Evolutionary conservation across 1,140 invertebrate genomes (phyloP).

Genomic region (Araneus ventricosus): DNA sequence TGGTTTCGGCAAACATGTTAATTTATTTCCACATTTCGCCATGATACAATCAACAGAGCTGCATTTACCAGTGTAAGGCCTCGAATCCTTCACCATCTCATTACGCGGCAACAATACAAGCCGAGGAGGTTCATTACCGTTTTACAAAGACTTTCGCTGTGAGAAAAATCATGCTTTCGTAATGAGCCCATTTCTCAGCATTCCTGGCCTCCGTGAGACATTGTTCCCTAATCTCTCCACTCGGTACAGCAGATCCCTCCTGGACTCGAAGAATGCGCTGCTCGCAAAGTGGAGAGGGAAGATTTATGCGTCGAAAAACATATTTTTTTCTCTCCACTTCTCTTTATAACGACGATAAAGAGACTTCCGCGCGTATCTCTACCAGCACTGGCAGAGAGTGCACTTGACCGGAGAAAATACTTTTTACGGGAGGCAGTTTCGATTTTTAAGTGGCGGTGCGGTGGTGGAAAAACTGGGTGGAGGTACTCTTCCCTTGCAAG

Average conservation of each 20-base stretch:
- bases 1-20: too few species aligned
- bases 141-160: neutral
- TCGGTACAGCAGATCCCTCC: constrained; percentile 5
- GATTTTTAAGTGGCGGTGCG: constrained; percentile 19
- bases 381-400: neutral
- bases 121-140: neutral
- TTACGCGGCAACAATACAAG: neutral
- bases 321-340: constrained; percentile 2
- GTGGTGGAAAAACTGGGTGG: neutral
- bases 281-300: neutral
- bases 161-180: neutral
- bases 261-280: constrained; percentile 34
- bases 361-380: constrained; percentile 9
- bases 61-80: neutral
- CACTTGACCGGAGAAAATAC: constrained; percentile 11
- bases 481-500: neutral
- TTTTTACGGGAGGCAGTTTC: neutral
- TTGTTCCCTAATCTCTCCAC: constrained; percentile 43
- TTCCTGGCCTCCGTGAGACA: neutral
- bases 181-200: constrained; percentile 18
- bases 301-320: constrained; percentile 49
- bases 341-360: constrained; percentile 44
- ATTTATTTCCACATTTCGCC: too few species aligned
- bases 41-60: neutral
- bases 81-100: constrained; percentile 10